Evolutionary conservation across 92 coral and sea anemone species (phyloP).

Genomic region (Bergia puertoricense): DNA sequence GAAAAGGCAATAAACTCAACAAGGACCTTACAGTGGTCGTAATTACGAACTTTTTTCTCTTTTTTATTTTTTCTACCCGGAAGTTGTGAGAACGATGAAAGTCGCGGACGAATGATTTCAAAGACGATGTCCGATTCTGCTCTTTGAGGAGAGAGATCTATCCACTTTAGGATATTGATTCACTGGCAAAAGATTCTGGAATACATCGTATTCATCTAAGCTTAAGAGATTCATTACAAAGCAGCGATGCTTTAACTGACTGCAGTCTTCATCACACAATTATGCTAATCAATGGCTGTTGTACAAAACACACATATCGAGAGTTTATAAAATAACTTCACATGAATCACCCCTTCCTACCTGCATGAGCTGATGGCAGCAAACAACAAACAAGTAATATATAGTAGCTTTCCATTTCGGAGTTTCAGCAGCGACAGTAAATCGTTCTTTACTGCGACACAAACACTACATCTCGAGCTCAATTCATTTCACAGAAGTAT

Average conservation of each 20-base stretch:
- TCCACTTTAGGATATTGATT: neutral
- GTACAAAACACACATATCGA: too few relatives aligned
- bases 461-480: neutral
- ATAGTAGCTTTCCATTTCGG: neutral
- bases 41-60: too few relatives aligned
- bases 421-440: neutral
- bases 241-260: neutral
- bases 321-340: neutral
- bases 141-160: neutral
- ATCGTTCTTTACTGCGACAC: neutral
- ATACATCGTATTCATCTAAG: too few relatives aligned
- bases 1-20: too few relatives aligned
- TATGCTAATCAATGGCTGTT: neutral
- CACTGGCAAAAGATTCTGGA: neutral
- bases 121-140: neutral
- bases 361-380: neutral
- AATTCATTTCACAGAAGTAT: neutral
- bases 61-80: neutral
- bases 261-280: neutral
- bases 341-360: neutral
- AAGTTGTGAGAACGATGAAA: neutral
- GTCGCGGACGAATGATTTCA: neutral
- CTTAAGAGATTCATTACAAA: neutral
- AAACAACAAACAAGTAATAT: neutral
- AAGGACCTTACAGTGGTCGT: neutral